A percentile compares a stretch with the other conserved stretches of the same genome.
These are phyloP conservation scores for Hoplostethus mediterraneus DNA, from an alignment of 2,797 vertebrate genomes.

Conservation along the genomic window DNA sequence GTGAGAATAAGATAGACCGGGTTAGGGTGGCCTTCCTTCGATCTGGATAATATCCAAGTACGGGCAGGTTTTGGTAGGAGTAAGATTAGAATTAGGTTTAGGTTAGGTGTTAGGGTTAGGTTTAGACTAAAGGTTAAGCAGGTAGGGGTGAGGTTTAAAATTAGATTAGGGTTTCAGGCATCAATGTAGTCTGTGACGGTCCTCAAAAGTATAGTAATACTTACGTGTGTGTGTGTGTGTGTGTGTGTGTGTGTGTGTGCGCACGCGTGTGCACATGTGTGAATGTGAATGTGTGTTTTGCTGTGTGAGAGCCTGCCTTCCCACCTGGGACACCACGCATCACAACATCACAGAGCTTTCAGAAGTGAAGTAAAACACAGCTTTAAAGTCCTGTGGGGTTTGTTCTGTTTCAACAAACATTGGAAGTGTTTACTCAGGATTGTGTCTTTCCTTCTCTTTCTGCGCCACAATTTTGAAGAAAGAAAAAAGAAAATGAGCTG, in stretches of 20 bases:
- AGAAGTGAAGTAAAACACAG: slow-evolving; percentile 12
- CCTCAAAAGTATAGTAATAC: background rate
- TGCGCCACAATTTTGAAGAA: background rate
- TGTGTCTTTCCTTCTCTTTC: background rate
- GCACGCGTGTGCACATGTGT: background rate
- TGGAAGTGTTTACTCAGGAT: slow-evolving; percentile 19
- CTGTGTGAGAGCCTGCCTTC: slow-evolving; percentile 18
- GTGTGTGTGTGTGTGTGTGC: background rate
- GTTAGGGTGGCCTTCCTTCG: too few relatives aligned
- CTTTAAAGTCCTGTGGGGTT: slow-evolving; percentile 3
- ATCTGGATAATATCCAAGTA: too few relatives aligned
- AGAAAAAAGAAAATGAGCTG: too few relatives aligned
- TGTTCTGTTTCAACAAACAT: slow-evolving; percentile 23
- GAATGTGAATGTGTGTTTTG: background rate
- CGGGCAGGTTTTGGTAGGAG: too few relatives aligned
- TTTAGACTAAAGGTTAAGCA: too few relatives aligned
- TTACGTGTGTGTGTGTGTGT: slow-evolving; percentile 3
- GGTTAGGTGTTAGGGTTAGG: too few relatives aligned
- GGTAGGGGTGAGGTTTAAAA: too few relatives aligned
- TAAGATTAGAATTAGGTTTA: too few relatives aligned
- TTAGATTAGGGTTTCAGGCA: too few relatives aligned
- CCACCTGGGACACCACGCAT: slow-evolving; percentile 25
- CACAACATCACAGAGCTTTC: slow-evolving; percentile 20
- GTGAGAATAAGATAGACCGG: too few relatives aligned
- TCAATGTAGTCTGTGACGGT: too few relatives aligned